Conservation (phyloP, 2,888 invertebrate species). For the Chironomus tentans region DNA sequence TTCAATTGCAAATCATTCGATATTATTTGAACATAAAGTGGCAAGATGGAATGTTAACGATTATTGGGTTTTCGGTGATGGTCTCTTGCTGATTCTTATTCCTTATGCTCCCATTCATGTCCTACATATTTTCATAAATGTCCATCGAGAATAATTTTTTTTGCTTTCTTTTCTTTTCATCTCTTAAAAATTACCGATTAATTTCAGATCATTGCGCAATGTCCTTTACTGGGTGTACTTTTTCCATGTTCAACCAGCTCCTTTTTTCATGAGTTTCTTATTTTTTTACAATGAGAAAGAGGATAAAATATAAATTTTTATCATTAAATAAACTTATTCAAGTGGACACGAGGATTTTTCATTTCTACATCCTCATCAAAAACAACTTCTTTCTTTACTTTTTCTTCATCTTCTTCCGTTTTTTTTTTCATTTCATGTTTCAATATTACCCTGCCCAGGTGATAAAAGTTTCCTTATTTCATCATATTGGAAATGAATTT, state of each 20-base stretch:
- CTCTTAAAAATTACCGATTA: not conserved
- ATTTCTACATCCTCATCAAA: not conserved
- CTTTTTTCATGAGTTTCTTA: no score
- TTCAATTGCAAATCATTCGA: constrained; percentile 8
- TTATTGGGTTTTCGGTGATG: not conserved
- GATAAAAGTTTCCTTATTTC: no score
- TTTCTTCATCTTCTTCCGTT: no score
- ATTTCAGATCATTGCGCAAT: constrained; percentile 9
- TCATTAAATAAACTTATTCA: constrained; percentile 13
- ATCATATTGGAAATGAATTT: no score
- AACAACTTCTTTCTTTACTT: no score
- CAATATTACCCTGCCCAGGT: no score
- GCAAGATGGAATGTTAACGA: not conserved
- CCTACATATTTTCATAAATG: not conserved
- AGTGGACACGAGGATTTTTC: not conserved
- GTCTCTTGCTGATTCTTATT: no score
- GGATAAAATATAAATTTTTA: not conserved
- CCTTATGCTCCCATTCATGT: no score
- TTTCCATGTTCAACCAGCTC: no score
- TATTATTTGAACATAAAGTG: not conserved
- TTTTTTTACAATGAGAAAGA: not conserved
- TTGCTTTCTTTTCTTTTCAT: no score
- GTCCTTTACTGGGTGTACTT: not conserved
- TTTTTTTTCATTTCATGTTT: no score
- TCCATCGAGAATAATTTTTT: not conserved